Evolutionary conservation across 2,888 invertebrate genomes (phyloP).

Genomic region (Sepiola atlantica): DNA sequence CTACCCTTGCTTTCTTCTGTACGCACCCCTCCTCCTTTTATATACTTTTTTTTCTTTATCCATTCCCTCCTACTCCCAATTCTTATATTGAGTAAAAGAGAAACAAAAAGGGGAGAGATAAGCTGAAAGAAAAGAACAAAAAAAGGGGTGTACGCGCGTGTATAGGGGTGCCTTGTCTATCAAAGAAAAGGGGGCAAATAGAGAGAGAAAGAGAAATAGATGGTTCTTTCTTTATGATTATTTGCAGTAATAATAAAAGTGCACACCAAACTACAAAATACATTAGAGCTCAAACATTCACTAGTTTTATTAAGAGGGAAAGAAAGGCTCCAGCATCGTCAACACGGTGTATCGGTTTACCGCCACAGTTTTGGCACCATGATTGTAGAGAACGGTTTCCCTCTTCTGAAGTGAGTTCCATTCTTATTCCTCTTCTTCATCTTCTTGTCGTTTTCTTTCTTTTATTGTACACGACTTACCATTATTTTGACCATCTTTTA

Average conservation of each 20-base stretch:
- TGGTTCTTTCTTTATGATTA: not conserved
- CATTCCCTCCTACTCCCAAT: not conserved
- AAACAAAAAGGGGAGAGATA: not conserved
- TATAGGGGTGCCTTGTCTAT: not conserved
- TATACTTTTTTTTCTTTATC: not conserved
- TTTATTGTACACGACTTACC: not conserved
- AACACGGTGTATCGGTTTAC: not conserved
- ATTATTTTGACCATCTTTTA: not conserved
- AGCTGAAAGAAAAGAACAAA: not conserved
- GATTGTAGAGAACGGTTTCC: slow-evolving; percentile 32
- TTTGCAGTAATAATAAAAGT: not conserved
- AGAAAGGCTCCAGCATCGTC: not conserved
- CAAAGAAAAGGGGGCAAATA: not conserved
- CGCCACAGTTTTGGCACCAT: not conserved
- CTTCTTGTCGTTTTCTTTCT: not conserved
- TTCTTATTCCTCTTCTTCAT: no score
- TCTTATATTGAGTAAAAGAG: not conserved
- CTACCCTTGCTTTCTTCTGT: not conserved
- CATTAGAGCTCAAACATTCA: slow-evolving; percentile 1
- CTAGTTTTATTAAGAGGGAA: not conserved
- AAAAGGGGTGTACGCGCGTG: not conserved
- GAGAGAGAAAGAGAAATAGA: not conserved
- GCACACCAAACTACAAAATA: not conserved
- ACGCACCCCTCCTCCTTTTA: not conserved
- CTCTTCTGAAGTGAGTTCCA: slow-evolving; percentile 32